phyloP scores from a whole-genome alignment of 2,113 vertebrate species.

The Spermophilus dauricus region DNA sequence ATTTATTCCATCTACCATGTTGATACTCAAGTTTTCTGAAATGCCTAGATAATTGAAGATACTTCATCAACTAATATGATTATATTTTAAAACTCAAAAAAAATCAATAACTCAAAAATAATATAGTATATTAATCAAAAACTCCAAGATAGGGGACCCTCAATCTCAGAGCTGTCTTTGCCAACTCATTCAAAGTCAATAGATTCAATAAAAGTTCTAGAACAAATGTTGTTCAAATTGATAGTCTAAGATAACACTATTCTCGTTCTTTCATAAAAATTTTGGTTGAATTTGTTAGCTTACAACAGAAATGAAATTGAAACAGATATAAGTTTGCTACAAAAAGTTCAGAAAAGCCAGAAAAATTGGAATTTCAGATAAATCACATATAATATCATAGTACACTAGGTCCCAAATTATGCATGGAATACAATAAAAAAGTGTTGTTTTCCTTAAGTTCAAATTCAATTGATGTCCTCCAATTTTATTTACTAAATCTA shows the following conservation, averaged over 20 bases:
- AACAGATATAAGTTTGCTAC: not conserved
- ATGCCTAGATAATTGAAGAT: not conserved
- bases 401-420: not conserved
- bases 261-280: not conserved
- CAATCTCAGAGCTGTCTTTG: not conserved
- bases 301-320: not conserved
- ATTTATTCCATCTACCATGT: not conserved
- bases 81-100: not conserved
- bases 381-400: not conserved
- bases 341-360: not conserved
- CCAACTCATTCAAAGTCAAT: not conserved
- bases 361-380: constrained; percentile 22
- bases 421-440: not conserved
- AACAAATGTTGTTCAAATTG: not conserved
- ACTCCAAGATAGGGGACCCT: not conserved
- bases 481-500: constrained; percentile 38
- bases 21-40: not conserved
- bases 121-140: not conserved
- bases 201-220: not conserved
- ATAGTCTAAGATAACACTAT: not conserved
- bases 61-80: not conserved
- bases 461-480: not conserved
- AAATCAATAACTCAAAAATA: not conserved
- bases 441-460: not conserved
- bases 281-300: not conserved